phyloP scores from a whole-genome alignment of 64 coral and sea anemone genomes.

The Acropora tenuis region DNA sequence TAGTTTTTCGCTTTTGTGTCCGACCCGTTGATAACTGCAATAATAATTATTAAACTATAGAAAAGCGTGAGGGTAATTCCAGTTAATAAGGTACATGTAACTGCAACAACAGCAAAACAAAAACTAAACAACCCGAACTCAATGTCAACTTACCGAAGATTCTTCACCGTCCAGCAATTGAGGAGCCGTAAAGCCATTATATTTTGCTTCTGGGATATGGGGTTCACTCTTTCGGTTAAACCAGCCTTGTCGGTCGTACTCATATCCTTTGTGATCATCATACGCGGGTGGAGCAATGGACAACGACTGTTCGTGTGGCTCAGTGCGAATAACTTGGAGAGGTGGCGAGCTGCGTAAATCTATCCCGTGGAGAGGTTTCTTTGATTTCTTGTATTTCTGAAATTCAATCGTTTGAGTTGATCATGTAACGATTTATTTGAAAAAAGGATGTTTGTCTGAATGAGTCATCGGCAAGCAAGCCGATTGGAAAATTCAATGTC shows the following conservation, averaged over 20 bases:
- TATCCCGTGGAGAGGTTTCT: slow-evolving; percentile 1
- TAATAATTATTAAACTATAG: too few species aligned
- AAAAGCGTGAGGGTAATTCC: too few species aligned
- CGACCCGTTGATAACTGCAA: too few species aligned
- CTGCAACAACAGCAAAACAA: too few species aligned
- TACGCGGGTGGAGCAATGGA: slow-evolving; percentile 3
- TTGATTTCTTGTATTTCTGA: not conserved
- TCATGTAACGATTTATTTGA: too few species aligned
- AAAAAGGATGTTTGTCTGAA: too few species aligned
- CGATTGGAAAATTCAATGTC: not conserved
- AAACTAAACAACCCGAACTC: not conserved
- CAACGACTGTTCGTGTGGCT: not conserved
- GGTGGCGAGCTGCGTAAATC: not conserved
- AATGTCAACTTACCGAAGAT: not conserved
- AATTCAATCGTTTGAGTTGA: not conserved
- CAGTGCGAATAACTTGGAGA: slow-evolving; percentile 1
- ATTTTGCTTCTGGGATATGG: not conserved
- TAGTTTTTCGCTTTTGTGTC: too few species aligned
- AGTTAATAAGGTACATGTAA: too few species aligned
- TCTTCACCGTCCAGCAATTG: not conserved
- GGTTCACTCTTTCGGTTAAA: not conserved
- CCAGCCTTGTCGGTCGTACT: not conserved
- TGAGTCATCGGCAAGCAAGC: too few species aligned
- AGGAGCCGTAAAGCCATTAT: not conserved
- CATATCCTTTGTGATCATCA: not conserved